These are phyloP conservation scores for Saturnia pavonia DNA, from an alignment of 2,888 invertebrate species.

Conservation along the genomic window DNA sequence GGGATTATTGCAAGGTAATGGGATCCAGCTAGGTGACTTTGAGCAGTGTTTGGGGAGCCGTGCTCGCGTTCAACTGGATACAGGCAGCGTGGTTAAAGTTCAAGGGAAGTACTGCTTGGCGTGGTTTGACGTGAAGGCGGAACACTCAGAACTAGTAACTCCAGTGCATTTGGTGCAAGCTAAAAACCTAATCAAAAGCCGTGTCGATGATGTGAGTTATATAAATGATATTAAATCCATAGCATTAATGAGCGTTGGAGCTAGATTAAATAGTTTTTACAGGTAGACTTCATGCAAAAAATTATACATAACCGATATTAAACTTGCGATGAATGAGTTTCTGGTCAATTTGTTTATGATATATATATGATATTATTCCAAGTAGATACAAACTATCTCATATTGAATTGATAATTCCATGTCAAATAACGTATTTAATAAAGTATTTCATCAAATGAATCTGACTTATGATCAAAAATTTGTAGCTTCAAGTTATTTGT, in stretches of 20 bases:
- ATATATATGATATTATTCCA: no score
- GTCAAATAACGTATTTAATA: no score
- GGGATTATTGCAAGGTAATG: slow-evolving; percentile 85
- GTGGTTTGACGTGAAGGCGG: slow-evolving; percentile 83
- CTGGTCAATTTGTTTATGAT: no score
- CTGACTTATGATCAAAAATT: neutral
- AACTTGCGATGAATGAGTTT: no score
- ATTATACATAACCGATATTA: neutral
- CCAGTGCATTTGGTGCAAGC: slow-evolving; percentile 85
- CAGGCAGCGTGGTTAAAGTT: slow-evolving; percentile 82
- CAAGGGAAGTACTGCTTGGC: slow-evolving; percentile 87
- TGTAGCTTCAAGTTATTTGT: slow-evolving; percentile 53
- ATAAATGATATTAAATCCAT: neutral
- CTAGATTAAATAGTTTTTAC: neutral
- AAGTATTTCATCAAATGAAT: no score
- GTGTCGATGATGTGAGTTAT: slow-evolving; percentile 82
- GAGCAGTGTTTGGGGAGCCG: slow-evolving; percentile 85
- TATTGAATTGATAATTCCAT: no score
- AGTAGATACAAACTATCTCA: no score
- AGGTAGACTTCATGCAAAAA: neutral
- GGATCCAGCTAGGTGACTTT: slow-evolving; percentile 87
- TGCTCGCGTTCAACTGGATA: slow-evolving; percentile 82
- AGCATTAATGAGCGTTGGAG: neutral
- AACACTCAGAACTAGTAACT: slow-evolving; percentile 80
- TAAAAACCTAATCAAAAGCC: slow-evolving; percentile 83